Percentiles rank a stretch among this genome's conserved stretches.
These are phyloP conservation scores for Alethe diademata DNA, from an alignment of 2,113 vertebrate genomes.

Conservation along the genomic window DNA sequence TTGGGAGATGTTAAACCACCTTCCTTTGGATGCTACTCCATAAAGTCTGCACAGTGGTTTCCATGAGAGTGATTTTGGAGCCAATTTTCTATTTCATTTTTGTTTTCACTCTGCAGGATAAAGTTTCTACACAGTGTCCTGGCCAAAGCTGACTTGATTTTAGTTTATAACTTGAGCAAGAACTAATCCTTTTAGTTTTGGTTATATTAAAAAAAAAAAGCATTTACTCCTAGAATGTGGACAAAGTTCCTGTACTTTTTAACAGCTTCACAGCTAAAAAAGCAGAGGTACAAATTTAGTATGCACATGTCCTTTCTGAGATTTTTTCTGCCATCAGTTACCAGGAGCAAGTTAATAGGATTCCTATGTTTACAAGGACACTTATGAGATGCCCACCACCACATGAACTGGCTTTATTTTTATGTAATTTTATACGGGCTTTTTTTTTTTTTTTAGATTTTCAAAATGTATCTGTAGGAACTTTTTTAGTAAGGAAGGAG, in stretches of 20 bases:
- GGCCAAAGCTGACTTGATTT: neutral
- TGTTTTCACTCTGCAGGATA: neutral
- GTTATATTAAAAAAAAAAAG: neutral
- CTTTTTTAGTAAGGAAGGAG: neutral
- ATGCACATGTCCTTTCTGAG: neutral
- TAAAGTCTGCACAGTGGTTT: neutral
- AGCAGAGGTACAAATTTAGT: neutral
- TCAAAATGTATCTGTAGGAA: neutral
- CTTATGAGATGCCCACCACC: neutral
- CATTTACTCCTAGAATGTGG: neutral
- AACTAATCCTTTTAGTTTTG: neutral
- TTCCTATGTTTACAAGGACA: neutral
- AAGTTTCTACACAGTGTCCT: neutral
- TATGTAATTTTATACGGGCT: neutral
- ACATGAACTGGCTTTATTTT: neutral
- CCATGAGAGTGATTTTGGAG: neutral
- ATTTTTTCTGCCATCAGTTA: neutral
- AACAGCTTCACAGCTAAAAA: neutral
- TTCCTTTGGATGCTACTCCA: neutral
- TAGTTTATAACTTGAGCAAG: neutral
- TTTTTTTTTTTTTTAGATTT: neutral
- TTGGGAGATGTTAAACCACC: neutral
- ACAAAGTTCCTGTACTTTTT: neutral
- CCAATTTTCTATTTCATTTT: neutral
- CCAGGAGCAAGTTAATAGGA: neutral